These are phyloP conservation scores for Rhineura floridana DNA, from an alignment of 2,113 vertebrate genomes.

Conservation along the genomic window DNA sequence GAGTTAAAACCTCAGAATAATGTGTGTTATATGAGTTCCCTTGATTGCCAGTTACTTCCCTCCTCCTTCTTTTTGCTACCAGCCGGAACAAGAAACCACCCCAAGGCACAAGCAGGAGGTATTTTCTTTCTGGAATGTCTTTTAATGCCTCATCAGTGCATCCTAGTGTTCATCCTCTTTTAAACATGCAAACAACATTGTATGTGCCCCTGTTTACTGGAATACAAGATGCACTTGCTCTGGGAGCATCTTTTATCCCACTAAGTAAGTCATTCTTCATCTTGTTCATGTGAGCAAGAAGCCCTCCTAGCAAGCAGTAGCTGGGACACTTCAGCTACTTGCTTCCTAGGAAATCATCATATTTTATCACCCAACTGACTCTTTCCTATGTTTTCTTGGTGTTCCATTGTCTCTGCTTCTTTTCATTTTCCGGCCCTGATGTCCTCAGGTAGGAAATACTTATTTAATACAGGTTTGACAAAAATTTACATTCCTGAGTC, in stretches of 20 bases:
- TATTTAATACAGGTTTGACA: not conserved
- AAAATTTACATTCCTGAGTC: not conserved
- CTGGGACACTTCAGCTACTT: conserved; percentile 18
- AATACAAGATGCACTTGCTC: conserved; percentile 61
- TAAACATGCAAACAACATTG: conserved; percentile 43
- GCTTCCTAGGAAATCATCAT: conserved; percentile 45
- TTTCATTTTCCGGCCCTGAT: not conserved
- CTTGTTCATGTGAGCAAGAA: conserved; percentile 48
- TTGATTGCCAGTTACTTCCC: conserved; percentile 80
- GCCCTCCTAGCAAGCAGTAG: conserved; percentile 39
- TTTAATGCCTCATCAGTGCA: conserved; percentile 55
- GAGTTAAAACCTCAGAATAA: conserved; percentile 20
- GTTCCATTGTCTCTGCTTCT: conserved; percentile 45
- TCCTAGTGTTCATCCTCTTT: conserved; percentile 49
- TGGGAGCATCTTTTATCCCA: conserved; percentile 57
- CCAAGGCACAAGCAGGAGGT: conserved; percentile 98
- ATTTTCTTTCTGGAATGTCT: conserved; percentile 75
- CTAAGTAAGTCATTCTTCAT: conserved; percentile 47
- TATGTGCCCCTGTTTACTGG: conserved; percentile 67
- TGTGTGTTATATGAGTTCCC: conserved; percentile 56
- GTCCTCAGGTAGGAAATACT: not conserved
- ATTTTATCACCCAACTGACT: conserved; percentile 43
- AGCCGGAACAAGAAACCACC: conserved; percentile 94
- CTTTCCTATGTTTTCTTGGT: conserved; percentile 31
- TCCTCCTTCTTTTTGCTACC: conserved; percentile 78